These are phyloP conservation scores for Planiliza haematocheilus DNA, from an alignment of 2,113 vertebrate species.

Conservation along the genomic window DNA sequence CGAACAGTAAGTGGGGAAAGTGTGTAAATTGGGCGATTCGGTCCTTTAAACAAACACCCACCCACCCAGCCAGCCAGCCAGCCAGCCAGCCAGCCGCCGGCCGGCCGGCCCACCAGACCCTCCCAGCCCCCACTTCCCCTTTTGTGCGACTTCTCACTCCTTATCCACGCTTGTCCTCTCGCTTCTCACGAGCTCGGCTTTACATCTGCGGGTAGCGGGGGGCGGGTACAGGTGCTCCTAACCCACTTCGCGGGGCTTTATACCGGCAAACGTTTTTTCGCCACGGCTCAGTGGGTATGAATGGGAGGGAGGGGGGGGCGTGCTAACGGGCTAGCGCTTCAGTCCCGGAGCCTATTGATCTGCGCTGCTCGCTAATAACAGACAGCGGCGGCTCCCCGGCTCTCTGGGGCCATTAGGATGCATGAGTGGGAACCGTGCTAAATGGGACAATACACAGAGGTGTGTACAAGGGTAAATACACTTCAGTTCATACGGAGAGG, in stretches of 20 bases:
- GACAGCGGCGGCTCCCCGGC: slow-evolving; percentile 55
- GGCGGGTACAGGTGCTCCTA: slow-evolving; percentile 67
- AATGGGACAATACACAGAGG: slow-evolving; percentile 73
- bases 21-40: slow-evolving; percentile 34
- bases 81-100: no score
- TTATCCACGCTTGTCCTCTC: slow-evolving; percentile 20
- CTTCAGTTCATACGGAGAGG: slow-evolving; percentile 54
- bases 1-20: neutral
- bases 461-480: slow-evolving; percentile 72
- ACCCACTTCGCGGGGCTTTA: slow-evolving; percentile 61
- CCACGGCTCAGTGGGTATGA: slow-evolving; percentile 73
- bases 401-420: slow-evolving; percentile 77
- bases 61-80: no score
- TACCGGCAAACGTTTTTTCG: slow-evolving; percentile 75
- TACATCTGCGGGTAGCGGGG: slow-evolving; percentile 33
- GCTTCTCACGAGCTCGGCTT: slow-evolving; percentile 41
- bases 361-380: slow-evolving; percentile 69
- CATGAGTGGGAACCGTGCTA: slow-evolving; percentile 69
- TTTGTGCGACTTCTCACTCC: slow-evolving; percentile 25
- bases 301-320: slow-evolving; percentile 42
- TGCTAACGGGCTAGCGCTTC: slow-evolving; percentile 67
- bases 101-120: slow-evolving; percentile 25
- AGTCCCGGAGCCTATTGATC: slow-evolving; percentile 73
- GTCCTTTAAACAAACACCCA: slow-evolving; percentile 31
- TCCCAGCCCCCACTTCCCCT: slow-evolving; percentile 29